Conservation (phyloP, 2,113 vertebrate species). For the Sphaerodactylus townsendi region DNA sequence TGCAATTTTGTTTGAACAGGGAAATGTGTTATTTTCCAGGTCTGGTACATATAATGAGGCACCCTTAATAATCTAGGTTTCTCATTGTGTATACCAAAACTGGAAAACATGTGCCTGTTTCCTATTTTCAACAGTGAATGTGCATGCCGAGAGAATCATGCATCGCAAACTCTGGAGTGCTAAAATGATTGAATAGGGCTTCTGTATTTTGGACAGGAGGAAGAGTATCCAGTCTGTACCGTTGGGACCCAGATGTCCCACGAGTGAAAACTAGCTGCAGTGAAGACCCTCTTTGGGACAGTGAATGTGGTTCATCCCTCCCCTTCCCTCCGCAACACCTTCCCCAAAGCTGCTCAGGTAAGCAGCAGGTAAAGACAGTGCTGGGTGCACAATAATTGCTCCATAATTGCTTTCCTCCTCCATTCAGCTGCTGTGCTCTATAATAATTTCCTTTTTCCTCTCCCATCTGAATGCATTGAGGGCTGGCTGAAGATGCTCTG, state of each 20-base stretch:
- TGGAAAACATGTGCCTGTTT: too few species aligned
- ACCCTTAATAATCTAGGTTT: too few species aligned
- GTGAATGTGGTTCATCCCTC: background rate
- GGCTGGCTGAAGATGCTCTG: conserved; percentile 59
- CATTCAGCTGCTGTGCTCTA: conserved; percentile 11
- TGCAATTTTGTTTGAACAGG: too few species aligned
- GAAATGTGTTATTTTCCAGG: too few species aligned
- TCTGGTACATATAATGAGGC: too few species aligned
- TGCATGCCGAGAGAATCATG: too few species aligned
- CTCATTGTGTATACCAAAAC: too few species aligned
- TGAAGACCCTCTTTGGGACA: background rate
- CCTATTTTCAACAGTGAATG: too few species aligned
- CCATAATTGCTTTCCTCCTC: conserved; percentile 33
- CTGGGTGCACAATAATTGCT: conserved; percentile 8
- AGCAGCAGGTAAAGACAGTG: conserved; percentile 38
- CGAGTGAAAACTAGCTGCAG: background rate
- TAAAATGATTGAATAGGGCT: too few species aligned
- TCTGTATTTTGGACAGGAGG: background rate
- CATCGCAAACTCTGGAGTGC: too few species aligned
- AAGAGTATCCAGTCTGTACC: background rate
- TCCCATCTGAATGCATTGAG: conserved; percentile 14
- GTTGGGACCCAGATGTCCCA: background rate
- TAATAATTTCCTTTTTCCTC: conserved; percentile 21
- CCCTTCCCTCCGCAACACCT: background rate
- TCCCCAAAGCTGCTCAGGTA: conserved; percentile 17